A percentile compares a stretch with the other conserved stretches of the same genome.
phyloP scores from a whole-genome alignment of 2,888 invertebrate genomes.

The Xylota segnis region DNA sequence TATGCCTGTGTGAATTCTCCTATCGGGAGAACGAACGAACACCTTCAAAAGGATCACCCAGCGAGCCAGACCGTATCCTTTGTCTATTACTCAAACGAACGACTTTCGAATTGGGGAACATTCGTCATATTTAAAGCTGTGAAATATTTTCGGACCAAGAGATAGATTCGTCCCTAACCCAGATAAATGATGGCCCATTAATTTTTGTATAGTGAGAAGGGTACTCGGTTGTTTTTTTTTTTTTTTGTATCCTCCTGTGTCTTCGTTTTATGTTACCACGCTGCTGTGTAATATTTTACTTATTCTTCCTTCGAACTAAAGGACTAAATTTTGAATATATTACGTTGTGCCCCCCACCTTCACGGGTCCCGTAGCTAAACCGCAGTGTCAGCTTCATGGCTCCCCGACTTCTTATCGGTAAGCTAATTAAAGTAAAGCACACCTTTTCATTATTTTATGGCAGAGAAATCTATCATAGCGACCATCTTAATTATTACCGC shows the following conservation, averaged over 20 bases:
- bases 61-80: constrained; percentile 40
- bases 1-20: constrained; percentile 29
- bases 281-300: constrained; percentile 26
- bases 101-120: constrained; percentile 71
- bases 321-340: constrained; percentile 52
- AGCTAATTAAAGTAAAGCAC: constrained; percentile 68
- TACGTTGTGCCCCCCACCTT: constrained; percentile 1
- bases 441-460: constrained; percentile 67
- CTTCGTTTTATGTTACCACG: constrained; percentile 15
- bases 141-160: constrained; percentile 69
- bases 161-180: constrained; percentile 67
- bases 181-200: constrained; percentile 72
- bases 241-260: constrained; percentile 5
- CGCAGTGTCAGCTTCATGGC: constrained; percentile 56
- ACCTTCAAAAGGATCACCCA: constrained; percentile 13
- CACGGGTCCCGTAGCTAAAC: constrained; percentile 30
- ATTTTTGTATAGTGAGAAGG: constrained; percentile 37
- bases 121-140: constrained; percentile 75
- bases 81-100: constrained; percentile 70
- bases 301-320: not conserved
- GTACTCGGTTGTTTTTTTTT: not conserved
- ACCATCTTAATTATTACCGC: constrained; percentile 69
- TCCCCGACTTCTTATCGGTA: constrained; percentile 56
- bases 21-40: not conserved
- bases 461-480: constrained; percentile 62